These are phyloP conservation scores for Clostera curtula DNA, from an alignment of 2,888 invertebrate genomes.

Conservation along the genomic window DNA sequence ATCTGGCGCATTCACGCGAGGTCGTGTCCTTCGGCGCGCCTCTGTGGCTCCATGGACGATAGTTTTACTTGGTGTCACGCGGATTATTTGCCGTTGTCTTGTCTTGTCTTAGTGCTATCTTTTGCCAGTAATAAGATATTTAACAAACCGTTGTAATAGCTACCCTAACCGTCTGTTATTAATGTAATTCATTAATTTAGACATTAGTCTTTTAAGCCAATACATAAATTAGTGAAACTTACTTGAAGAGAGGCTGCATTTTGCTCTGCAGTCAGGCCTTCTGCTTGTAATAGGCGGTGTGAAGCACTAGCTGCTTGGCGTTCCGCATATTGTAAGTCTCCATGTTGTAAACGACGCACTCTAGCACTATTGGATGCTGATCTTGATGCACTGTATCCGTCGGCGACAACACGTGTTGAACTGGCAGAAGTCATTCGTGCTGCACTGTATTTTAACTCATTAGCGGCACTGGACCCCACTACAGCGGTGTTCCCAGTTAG, in stretches of 20 bases:
- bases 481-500: constrained; percentile 57
- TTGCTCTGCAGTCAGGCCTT: constrained; percentile 90
- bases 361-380: constrained; percentile 65
- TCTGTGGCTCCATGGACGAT: constrained; percentile 42
- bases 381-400: constrained; percentile 85
- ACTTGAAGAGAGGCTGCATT: constrained; percentile 89
- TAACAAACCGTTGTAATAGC: no score
- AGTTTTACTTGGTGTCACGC: no score
- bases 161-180: background rate
- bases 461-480: constrained; percentile 65
- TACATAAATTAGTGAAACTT: constrained; percentile 24
- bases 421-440: constrained; percentile 85
- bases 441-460: constrained; percentile 88
- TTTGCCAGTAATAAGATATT: no score
- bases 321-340: constrained; percentile 88
- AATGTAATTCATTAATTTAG: background rate
- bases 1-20: constrained; percentile 63
- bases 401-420: constrained; percentile 84
- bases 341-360: constrained; percentile 80
- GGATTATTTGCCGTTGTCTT: no score
- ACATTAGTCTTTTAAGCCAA: background rate
- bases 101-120: no score
- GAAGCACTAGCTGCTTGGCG: constrained; percentile 85
- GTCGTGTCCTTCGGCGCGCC: constrained; percentile 74
- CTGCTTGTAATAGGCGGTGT: constrained; percentile 85